Evolutionary conservation across 2,797 vertebrate genomes (phyloP).

Genomic region (Falco columbarius): DNA sequence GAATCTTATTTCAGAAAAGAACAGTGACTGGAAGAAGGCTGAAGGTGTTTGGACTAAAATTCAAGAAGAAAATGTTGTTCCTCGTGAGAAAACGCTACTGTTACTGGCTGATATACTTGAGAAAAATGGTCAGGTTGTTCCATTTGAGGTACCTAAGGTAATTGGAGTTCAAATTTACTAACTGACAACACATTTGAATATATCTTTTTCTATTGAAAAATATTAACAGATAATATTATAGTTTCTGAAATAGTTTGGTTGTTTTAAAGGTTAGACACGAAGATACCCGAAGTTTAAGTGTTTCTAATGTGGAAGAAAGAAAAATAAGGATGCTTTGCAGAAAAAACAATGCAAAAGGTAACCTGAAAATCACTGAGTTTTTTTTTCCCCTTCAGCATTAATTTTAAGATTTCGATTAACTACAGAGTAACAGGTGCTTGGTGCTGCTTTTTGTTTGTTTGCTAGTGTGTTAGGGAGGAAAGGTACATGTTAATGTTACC

Average conservation of each 20-base stretch:
- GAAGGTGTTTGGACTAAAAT: constrained; percentile 91
- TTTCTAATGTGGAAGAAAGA: neutral
- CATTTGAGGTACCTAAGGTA: constrained; percentile 91
- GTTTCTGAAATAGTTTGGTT: constrained; percentile 28
- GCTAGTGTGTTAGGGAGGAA: neutral
- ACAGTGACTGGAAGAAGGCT: constrained; percentile 84
- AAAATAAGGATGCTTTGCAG: constrained; percentile 78
- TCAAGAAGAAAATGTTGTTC: constrained; percentile 93
- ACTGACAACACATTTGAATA: neutral
- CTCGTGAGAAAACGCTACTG: constrained; percentile 84
- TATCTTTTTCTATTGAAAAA: neutral
- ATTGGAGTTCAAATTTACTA: neutral
- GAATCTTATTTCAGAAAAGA: constrained; percentile 79
- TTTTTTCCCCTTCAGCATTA: neutral
- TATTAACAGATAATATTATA: neutral
- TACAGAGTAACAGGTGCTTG: neutral
- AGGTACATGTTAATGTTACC: neutral
- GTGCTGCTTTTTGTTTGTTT: neutral
- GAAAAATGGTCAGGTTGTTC: constrained; percentile 85
- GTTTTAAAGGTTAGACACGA: constrained; percentile 80
- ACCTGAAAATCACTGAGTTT: neutral
- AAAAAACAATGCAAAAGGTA: constrained; percentile 78
- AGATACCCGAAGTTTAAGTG: neutral
- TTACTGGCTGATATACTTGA: constrained; percentile 85
- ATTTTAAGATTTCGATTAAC: neutral